Evolutionary conservation across 2,888 invertebrate genomes (phyloP), one percentile per base, ranked within the genome.

Genomic region (Mylabris sibirica): DNA sequence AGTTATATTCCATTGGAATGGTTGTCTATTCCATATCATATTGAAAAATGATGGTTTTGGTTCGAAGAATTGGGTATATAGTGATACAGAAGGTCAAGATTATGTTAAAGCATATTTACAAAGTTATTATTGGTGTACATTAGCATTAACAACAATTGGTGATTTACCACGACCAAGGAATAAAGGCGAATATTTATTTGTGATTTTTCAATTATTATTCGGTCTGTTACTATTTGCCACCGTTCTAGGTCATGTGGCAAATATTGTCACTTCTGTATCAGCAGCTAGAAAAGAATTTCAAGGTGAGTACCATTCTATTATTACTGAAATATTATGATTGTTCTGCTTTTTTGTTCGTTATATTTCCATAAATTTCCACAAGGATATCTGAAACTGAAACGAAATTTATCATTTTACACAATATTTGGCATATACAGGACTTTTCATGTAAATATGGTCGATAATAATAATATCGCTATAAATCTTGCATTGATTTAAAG

Each of bases 1-100:
- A 87, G 97, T 97, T 87, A 96, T 98, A 87, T 98, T 98, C 88
- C 99, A 99, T 90, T 99, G 98, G 98, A 99, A 99, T 87, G 98
- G 98, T 84, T 99, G 98, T 88, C 90, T 99, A 86, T 98, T 97
- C 89, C 96, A 97, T 89, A 93, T 98, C 85, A 95, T 97, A 85
- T 93, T 95, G 89, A 95, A 96, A 89, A 96, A 96, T 88, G 93
- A 95, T 88, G 96, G 95, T 79, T 96, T 96, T 87, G 96, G 96
- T 82, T 94, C 94, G 87, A 93, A 93, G 87, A 94, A 95, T 86
- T 95, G 95, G 95, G 95, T 95, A 86, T 85, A 93, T 86, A 92
- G 91, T 84, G 94, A 94, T 84, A 91, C 92, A 81, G 94, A 94
- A 83, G 91, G 92, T 74, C 92, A 92, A 77, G 96, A 96, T 85